These are phyloP conservation scores for Lepeophtheirus salmonis DNA, from an alignment of 1,140 invertebrate genomes.

Conservation along the genomic window DNA sequence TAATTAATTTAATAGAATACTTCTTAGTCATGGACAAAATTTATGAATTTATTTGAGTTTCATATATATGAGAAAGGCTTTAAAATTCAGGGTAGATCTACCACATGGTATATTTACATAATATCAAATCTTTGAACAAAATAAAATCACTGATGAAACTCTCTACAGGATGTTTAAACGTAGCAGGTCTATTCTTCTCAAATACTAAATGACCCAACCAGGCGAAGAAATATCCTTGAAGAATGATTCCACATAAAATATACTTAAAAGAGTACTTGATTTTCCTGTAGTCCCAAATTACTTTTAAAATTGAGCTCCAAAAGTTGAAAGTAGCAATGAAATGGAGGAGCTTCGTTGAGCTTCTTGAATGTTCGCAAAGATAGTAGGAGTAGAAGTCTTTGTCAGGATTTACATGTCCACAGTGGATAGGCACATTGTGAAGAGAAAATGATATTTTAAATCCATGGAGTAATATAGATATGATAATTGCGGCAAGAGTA, in stretches of 20 bases:
- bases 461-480: neutral
- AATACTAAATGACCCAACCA: slow-evolving; percentile 23
- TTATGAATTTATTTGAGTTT: no score
- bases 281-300: slow-evolving; percentile 6
- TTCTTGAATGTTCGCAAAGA: slow-evolving; percentile 22
- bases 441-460: neutral
- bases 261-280: slow-evolving; percentile 5
- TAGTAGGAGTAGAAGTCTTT: slow-evolving; percentile 22
- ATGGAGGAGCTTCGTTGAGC: slow-evolving; percentile 21
- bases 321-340: slow-evolving; percentile 20
- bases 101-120: neutral
- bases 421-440: neutral
- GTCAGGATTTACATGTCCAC: neutral
- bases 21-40: no score
- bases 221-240: slow-evolving; percentile 21
- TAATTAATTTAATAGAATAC: no score
- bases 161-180: slow-evolving; percentile 22
- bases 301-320: neutral
- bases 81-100: no score
- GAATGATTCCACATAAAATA: slow-evolving; percentile 10
- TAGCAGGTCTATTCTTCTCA: slow-evolving; percentile 23
- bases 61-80: no score
- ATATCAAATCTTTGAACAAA: neutral
- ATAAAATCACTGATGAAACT: slow-evolving; percentile 1
- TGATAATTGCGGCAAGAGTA: neutral